Base-by-base conservation (phyloP, 2,888 invertebrate species). In the Pandemis heparana region DNA sequence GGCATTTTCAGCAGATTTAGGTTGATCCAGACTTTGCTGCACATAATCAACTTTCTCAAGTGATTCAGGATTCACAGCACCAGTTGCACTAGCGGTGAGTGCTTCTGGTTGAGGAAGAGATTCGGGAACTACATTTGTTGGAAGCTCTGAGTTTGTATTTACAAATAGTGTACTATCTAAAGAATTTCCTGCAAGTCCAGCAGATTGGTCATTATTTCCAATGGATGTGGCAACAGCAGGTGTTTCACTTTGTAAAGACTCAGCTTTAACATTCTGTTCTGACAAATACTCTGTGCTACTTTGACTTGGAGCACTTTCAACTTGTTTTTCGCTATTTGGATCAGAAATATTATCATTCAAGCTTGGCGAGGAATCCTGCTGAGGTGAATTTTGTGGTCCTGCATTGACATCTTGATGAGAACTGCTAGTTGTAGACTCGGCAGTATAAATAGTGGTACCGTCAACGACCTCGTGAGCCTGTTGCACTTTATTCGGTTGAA, bases 361-460 rank as follows among this genome's bases (percentile, higher is more conserved):
- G 32, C 16, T 16, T 63, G 65, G 75, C 32, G 69, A 69, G 38
- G 71, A 69, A 66, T 71, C 71, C 64, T 83, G 83, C 77, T 61
- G 69, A 48, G 68, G 23, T n/a, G 53, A 60, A 53, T 16, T 64
- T 75, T 79, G 67, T 51, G 79, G 32, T 67, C 82, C 78, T 66
- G 82, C 81, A 46, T 83, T 79, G 43, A 75, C 74, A 75, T 80
- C 82, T 62, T 80, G 77, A 39, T 79, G 76, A 38, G 72, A 77
- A 68, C 70, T 43, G 68, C 76, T 76, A 43, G 70, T 75, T 66
- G 83, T 71, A 59, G 88, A 75, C 76, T 90, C 89, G 9, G 89
- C 87, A 4, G 89, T 87, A 77, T 94, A 95, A 79, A 97, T 90
- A 32, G 95, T 96, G 12, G 97, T 97, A 14, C 97, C 97, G 86